These are phyloP conservation scores for Eupeodes luniger DNA, from an alignment of 2,888 invertebrate species.

Conservation along the genomic window DNA sequence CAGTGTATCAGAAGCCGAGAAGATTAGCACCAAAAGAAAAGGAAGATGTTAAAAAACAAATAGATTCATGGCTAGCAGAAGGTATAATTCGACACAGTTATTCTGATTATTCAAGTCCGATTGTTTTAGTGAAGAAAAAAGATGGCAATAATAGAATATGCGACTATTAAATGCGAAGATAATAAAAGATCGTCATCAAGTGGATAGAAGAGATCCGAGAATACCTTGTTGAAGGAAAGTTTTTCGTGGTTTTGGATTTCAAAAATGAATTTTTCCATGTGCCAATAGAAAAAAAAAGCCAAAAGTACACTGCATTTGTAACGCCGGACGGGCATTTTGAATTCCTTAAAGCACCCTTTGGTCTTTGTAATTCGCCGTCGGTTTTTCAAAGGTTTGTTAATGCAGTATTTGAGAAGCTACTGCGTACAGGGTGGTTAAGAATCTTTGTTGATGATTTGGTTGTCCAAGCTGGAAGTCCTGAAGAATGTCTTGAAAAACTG, in stretches of 20 bases:
- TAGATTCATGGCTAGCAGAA: no score
- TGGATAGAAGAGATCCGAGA: constrained; percentile 36
- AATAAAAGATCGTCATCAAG: constrained; percentile 16
- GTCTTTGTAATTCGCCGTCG: constrained; percentile 37
- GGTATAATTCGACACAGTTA: no score
- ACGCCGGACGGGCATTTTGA: constrained; percentile 31
- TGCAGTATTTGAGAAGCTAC: neutral
- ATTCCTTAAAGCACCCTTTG: constrained; percentile 28
- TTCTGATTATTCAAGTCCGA: no score
- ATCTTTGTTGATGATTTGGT: constrained; percentile 12
- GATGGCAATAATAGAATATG: constrained; percentile 45
- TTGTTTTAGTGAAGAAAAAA: no score
- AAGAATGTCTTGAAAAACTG: constrained; percentile 4
- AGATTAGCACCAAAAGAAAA: no score
- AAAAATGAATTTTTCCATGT: neutral
- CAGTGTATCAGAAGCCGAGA: no score
- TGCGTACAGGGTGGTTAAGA: neutral
- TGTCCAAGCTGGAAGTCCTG: neutral
- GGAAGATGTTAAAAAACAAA: no score
- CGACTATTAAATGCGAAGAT: constrained; percentile 22
- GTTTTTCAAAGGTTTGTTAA: no score
- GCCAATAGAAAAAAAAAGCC: constrained; percentile 10
- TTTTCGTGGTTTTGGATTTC: constrained; percentile 41
- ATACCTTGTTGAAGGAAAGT: neutral
- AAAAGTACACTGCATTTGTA: neutral